Percentiles rank a stretch among this genome's conserved stretches.
phyloP scores from a whole-genome alignment of 2,797 vertebrate species.

The Gephyroberyx darwinii region DNA sequence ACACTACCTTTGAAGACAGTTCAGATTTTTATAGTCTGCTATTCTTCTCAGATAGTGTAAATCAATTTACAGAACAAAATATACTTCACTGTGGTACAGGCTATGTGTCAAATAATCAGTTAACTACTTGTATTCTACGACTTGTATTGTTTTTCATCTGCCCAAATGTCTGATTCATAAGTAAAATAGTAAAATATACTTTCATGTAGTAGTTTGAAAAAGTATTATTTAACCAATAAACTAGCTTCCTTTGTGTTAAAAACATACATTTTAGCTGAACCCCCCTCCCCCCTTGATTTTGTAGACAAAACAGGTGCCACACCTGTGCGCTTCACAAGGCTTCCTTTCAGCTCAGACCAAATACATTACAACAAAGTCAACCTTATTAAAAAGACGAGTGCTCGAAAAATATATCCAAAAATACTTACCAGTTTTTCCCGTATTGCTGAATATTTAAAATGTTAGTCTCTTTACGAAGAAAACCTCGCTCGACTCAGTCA shows the following conservation, averaged over 20 bases:
- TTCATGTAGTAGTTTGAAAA: too few species aligned
- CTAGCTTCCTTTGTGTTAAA: too few species aligned
- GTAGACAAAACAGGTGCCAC: constrained; percentile 44
- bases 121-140: too few species aligned
- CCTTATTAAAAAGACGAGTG: background rate
- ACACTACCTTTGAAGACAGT: too few species aligned
- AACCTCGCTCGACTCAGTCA: background rate
- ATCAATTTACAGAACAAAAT: background rate
- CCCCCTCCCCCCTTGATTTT: background rate
- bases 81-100: background rate
- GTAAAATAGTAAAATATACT: too few species aligned
- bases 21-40: too few species aligned
- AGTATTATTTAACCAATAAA: too few species aligned
- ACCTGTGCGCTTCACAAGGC: constrained; percentile 10
- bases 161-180: background rate
- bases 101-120: background rate
- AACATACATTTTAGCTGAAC: too few species aligned
- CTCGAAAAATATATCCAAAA: background rate
- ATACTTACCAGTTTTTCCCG: constrained; percentile 44
- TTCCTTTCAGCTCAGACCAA: background rate
- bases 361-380: background rate
- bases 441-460: background rate
- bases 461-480: background rate
- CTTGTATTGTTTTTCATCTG: background rate
- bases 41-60: background rate